Base-by-base conservation (phyloP, 2,113 vertebrate species). In the Eretmodus cyanostictus region DNA sequence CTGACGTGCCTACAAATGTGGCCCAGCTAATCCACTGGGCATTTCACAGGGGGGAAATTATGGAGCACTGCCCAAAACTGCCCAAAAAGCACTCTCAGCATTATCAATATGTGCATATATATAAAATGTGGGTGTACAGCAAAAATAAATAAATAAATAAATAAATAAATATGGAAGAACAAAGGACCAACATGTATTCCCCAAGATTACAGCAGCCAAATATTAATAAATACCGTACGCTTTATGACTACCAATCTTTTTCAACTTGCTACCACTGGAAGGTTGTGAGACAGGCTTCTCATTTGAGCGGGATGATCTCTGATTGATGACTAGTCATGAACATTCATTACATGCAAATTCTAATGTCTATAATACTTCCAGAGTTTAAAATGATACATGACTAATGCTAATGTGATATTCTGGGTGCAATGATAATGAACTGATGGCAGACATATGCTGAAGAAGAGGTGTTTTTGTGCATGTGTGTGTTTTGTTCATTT, bases 81-180 rank as follows among this genome's bases (percentile, higher is more conserved):
- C 40, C 78, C 86, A 87, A 87, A 90, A 86, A 93, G 88, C 91
- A 57, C 71, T 87, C 49, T 89, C 80, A 86, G 87, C 86, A 86
- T 89, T 71, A 93, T 94, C 91, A 90, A 87, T 92, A 89, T 92
- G 88, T 90, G 89, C 90, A 93, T 90, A 66, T 87, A 66, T 81
- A 83, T 85, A 90, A 93, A 86, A 93, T 90, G 57, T 84, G 47
- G 86, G 80, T 42, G 86, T 84, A 34, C 76, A 87, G 88, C 84
- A 85, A 79, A 91, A 86, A 91, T 85, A 79, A 84, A 82, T 82
- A 79, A 84, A 59, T 83, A 86, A 49, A 57, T 61, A 86, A 49
- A 57, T 61, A 38, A 71, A 71, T 42, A 91, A 86, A 92, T 84
- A 45, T 59, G 61, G 7, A 14, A 54, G 73, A 89, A 90, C 84